These are phyloP conservation scores for Chelonoidis abingdonii DNA, from an alignment of 2,113 vertebrate genomes.

Conservation along the genomic window DNA sequence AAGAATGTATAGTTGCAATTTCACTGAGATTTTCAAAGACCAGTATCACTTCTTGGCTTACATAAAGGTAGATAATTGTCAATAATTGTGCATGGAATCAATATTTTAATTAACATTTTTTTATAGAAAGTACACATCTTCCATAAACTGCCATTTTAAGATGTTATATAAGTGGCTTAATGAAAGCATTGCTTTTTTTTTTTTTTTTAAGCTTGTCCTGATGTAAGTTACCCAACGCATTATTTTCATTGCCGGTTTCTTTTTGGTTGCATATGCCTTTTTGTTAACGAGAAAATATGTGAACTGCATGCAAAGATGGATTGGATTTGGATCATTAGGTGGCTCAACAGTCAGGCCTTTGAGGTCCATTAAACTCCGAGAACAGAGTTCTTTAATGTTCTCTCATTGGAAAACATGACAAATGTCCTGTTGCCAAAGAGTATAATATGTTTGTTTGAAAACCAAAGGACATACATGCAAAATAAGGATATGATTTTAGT, in stretches of 20 bases:
- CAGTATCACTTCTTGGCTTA: background rate
- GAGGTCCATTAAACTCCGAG: background rate
- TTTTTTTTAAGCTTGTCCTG: background rate
- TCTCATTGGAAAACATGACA: background rate
- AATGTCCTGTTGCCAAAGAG: background rate
- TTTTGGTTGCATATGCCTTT: background rate
- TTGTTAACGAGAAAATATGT: background rate
- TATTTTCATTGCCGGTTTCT: background rate
- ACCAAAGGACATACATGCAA: background rate
- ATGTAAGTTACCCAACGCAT: background rate
- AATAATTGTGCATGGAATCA: accelerated
- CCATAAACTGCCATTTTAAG: background rate
- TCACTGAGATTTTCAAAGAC: background rate
- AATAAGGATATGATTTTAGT: background rate
- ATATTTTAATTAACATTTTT: background rate
- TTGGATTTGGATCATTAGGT: background rate
- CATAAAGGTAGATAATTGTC: accelerated
- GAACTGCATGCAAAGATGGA: background rate
- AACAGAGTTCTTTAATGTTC: background rate
- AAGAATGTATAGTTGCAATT: background rate
- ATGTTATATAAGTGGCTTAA: background rate
- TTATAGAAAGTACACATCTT: accelerated
- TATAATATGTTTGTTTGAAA: background rate
- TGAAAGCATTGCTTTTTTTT: background rate
- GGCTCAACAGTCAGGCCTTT: background rate